Evolutionary conservation across 1,140 invertebrate species (phyloP).

Genomic region (Gryllus bimaculatus): DNA sequence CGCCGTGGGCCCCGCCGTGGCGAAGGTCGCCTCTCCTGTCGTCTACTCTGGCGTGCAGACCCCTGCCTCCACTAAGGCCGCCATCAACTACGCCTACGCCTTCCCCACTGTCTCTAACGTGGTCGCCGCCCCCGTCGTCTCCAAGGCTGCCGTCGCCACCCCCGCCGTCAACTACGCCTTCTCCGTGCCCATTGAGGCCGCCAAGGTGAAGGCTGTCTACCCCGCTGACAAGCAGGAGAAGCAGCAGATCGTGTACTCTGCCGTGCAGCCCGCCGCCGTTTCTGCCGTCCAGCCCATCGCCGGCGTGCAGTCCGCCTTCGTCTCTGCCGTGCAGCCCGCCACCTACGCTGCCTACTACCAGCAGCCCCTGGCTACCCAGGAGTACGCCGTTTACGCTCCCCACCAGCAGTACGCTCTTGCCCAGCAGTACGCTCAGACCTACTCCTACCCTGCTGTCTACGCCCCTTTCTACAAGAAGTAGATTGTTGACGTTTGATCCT

Average conservation of each 20-base stretch:
- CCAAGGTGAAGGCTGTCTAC: slow-evolving; percentile 18
- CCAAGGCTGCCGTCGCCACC: slow-evolving; percentile 16
- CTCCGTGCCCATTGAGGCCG: slow-evolving; percentile 17
- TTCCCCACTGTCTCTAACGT: slow-evolving; percentile 18
- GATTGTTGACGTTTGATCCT: no score
- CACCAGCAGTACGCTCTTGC: no score
- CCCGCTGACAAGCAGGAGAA: neutral
- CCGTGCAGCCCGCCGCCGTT: slow-evolving; percentile 14
- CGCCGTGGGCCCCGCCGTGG: slow-evolving; percentile 13
- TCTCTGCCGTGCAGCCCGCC: neutral
- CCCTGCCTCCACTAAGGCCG: slow-evolving; percentile 15
- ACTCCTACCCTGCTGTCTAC: no score
- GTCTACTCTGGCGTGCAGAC: slow-evolving; percentile 26
- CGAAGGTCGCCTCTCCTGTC: slow-evolving; percentile 29
- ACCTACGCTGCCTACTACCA: slow-evolving; percentile 11
- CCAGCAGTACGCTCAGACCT: no score
- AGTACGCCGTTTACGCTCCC: slow-evolving; percentile 10
- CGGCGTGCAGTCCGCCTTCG: slow-evolving; percentile 23
- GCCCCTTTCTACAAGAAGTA: no score
- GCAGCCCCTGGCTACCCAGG: slow-evolving; percentile 25
- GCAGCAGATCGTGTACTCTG: slow-evolving; percentile 1
- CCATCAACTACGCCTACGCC: slow-evolving; percentile 23
- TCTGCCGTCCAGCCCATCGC: slow-evolving; percentile 17
- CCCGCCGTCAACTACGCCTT: slow-evolving; percentile 24
- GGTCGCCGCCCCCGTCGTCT: slow-evolving; percentile 21